These are phyloP conservation scores for Sebastes schlegelii DNA, from an alignment of 2,113 vertebrate genomes.

Conservation along the genomic window DNA sequence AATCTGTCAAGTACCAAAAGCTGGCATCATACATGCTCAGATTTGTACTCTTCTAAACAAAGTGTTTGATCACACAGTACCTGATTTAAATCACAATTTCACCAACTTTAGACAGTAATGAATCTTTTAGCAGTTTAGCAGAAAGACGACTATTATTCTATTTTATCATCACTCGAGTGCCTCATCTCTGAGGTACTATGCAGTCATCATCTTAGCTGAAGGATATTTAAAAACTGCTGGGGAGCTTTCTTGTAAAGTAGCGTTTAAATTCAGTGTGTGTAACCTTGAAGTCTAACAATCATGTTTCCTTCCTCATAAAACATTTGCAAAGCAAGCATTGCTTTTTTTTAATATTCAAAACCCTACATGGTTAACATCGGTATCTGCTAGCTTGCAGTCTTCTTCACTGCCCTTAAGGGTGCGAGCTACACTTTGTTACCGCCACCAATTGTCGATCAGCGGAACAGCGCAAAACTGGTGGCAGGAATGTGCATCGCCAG, in stretches of 20 bases:
- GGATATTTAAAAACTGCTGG: not conserved
- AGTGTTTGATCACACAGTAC: not conserved
- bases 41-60: not conserved
- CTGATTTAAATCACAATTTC: constrained; percentile 3
- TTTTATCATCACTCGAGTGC: not conserved
- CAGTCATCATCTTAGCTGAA: not conserved
- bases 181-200: not conserved
- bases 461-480: not conserved
- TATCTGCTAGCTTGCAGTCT: not conserved
- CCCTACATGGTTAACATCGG: not conserved
- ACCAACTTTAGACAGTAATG: not conserved
- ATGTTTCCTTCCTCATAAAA: not conserved
- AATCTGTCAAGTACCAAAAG: constrained; percentile 7
- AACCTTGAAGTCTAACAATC: not conserved
- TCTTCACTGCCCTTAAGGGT: not conserved
- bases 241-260: not conserved
- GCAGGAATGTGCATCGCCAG: constrained; percentile 3
- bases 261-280: not conserved
- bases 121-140: not conserved
- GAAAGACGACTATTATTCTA: not conserved
- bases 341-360: not conserved
- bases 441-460: not conserved
- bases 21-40: not conserved
- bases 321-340: not conserved
- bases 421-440: not conserved